phyloP scores from a whole-genome alignment of 2,113 vertebrate species.

The Pongo abelii region DNA sequence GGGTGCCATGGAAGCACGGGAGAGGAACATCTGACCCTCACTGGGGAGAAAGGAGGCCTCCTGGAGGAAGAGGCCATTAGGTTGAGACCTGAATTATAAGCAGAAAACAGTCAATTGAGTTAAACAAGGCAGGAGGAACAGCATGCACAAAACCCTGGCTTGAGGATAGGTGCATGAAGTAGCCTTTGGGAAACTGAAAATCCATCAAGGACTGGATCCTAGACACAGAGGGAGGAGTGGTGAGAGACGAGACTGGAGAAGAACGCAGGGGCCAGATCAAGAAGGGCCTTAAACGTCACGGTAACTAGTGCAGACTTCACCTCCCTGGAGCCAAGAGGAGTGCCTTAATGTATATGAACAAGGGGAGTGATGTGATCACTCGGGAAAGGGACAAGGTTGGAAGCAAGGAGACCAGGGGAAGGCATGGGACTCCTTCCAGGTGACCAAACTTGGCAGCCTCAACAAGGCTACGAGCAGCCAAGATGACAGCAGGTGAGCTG shows the following conservation, averaged over 20 bases:
- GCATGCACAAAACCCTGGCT: rapidly evolving
- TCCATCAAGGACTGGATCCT: neutral
- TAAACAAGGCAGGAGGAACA: neutral
- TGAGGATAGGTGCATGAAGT: neutral
- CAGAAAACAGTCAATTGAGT: neutral
- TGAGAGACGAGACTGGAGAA: neutral
- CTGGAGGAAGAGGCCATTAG: neutral
- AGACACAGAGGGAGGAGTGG: neutral
- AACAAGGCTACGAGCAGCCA: neutral
- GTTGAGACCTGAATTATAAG: neutral
- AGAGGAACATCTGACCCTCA: neutral
- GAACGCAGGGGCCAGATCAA: neutral
- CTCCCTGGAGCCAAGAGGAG: neutral
- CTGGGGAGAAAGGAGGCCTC: neutral
- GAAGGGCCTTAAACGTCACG: neutral
- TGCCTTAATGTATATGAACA: neutral
- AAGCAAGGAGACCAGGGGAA: neutral
- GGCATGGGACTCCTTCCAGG: neutral
- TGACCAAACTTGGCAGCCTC: neutral
- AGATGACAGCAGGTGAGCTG: neutral
- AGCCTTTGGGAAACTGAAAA: neutral
- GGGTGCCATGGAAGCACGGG: rapidly evolving
- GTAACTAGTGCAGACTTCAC: neutral
- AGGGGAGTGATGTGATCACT: neutral
- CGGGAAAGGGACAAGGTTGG: rapidly evolving